Base-by-base conservation (phyloP, 2,888 invertebrate species). In the Heteropelma amictum region DNA sequence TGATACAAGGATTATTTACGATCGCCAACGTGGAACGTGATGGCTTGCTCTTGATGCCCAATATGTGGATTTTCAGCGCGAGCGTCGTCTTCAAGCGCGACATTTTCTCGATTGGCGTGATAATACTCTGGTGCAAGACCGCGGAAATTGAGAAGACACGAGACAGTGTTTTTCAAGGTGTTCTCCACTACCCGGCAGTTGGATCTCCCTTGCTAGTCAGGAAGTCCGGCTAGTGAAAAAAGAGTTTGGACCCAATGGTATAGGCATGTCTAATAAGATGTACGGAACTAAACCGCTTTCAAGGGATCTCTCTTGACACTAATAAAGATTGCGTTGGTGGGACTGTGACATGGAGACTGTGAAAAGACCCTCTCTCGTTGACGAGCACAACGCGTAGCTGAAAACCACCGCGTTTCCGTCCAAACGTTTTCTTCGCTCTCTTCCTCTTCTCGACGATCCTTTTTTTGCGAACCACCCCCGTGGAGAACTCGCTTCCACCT, bases 251-350 rank as follows among this genome's bases (percentile, higher is more conserved):
- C 49, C 7, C n/a, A 26, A n/a, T 5, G 4, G 21, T n/a, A n/a
- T n/a, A n/a, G n/a, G n/a, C n/a, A n/a, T n/a, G 64, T 42, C 10
- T 17, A 51, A 35, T 17, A 28, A 30, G 38, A 54, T 8, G 14
- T 10, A 28, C 23, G 19, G 17, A 42, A 35, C 54, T 64, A 45
- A 71, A 77, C 79, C 82, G 82, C 84, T 85, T 82, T 84, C 80
- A 83, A 78, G 73, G 79, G 73, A 71, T 60, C 54, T 81, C 82
- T 76, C 83, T 82, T 81, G 82, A 84, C 83, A 83, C 84, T 83
- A 84, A 84, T 84, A 84, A 84, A 84, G 83, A 83, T 82, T 83
- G 83, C 79, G 53, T 72, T 68, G 76, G 71, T 79, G 71, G 79
- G n/a, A n/a, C 77, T 77, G 69, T 67, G 71, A 71, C 75, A 75